Conservation (phyloP, 2,888 invertebrate species). For the Laothoe populi region DNA sequence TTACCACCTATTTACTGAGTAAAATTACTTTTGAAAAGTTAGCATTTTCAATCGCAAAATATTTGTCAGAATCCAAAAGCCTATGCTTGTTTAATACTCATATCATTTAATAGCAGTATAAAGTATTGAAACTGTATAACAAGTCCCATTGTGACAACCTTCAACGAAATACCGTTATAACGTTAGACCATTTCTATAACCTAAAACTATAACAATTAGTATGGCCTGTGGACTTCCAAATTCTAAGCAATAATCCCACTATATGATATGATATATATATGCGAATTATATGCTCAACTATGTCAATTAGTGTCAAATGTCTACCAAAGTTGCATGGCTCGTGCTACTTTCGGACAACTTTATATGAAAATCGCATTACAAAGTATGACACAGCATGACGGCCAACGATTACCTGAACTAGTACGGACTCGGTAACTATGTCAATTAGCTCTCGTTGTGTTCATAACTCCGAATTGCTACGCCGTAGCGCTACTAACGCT, state of each 20-base stretch:
- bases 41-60: too few species aligned
- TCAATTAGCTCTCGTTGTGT: constrained; percentile 29
- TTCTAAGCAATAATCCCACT: not conserved
- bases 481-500: constrained; percentile 9
- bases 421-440: constrained; percentile 25
- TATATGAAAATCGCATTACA: constrained; percentile 25
- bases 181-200: too few species aligned
- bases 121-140: too few species aligned
- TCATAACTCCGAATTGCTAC: constrained; percentile 30
- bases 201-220: too few species aligned
- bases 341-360: constrained; percentile 23
- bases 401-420: constrained; percentile 23
- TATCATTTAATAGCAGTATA: too few species aligned
- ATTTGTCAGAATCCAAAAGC: too few species aligned
- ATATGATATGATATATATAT: not conserved
- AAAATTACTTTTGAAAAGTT: too few species aligned
- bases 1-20: too few species aligned
- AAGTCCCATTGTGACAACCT: too few species aligned
- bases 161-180: too few species aligned
- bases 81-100: too few species aligned
- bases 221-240: too few species aligned
- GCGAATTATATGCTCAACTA: not conserved
- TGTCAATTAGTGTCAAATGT: constrained; percentile 18
- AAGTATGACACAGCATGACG: constrained; percentile 25
- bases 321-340: constrained; percentile 5